These are phyloP conservation scores for Epiblema foenella DNA, from an alignment of 2,888 invertebrate genomes.

Conservation along the genomic window DNA sequence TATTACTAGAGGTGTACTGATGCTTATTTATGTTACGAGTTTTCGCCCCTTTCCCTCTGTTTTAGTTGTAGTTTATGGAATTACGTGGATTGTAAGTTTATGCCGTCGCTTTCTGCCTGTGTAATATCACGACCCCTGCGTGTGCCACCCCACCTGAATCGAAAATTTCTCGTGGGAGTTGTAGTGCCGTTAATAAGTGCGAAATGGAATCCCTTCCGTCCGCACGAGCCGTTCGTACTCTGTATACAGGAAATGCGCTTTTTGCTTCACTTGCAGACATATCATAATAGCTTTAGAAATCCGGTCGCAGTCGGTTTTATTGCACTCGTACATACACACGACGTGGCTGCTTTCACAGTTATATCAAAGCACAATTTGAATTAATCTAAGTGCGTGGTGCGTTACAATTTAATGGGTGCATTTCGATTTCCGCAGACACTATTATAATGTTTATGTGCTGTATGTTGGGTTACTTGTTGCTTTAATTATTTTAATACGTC, in stretches of 20 bases:
- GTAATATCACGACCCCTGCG: constrained; percentile 65
- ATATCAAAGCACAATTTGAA: constrained; percentile 49
- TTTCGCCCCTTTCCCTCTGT: constrained; percentile 39
- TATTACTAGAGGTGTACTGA: constrained; percentile 34
- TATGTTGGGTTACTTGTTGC: background rate
- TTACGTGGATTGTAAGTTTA: constrained; percentile 56
- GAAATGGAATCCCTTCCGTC: constrained; percentile 59
- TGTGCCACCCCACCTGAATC: constrained; percentile 68
- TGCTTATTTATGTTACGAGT: constrained; percentile 41
- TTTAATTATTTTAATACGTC: constrained; percentile 1
- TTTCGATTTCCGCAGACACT: constrained; percentile 32
- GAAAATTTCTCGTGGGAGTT: constrained; percentile 76
- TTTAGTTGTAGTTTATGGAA: constrained; percentile 57
- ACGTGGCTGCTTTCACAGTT: constrained; percentile 51
- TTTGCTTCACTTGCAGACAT: constrained; percentile 48
- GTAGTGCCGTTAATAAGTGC: constrained; percentile 69
- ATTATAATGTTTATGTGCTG: constrained; percentile 18
- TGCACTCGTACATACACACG: constrained; percentile 43
- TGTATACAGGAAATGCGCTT: constrained; percentile 55
- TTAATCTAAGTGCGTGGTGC: constrained; percentile 41
- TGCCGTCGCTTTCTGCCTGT: constrained; percentile 45
- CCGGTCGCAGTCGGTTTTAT: constrained; percentile 49
- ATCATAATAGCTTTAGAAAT: constrained; percentile 52
- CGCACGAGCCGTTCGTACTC: constrained; percentile 47
- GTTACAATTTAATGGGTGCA: constrained; percentile 35